Conservation (phyloP, 2,113 vertebrate genomes). For the Dermatemys mawii region DNA sequence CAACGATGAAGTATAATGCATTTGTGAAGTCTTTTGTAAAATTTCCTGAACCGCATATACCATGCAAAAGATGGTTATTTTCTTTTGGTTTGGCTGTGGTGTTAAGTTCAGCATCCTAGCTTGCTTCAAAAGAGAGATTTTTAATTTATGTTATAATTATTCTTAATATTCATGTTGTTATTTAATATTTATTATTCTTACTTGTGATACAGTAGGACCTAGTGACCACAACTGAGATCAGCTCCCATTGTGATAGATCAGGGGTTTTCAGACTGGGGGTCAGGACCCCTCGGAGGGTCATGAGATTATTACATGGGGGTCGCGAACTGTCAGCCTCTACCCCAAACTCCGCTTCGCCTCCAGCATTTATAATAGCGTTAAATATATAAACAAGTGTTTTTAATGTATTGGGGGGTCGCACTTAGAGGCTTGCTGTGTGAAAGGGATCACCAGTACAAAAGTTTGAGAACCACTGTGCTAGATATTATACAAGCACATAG, state of each 20-base stretch:
- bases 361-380: no score
- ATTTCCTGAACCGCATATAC: background rate
- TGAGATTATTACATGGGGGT: no score
- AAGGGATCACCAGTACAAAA: no score
- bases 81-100: background rate
- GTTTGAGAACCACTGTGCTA: accelerated
- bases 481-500: background rate
- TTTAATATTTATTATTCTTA: background rate
- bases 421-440: no score
- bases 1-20: slow-evolving; percentile 43
- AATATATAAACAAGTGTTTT: no score
- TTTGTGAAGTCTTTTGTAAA: slow-evolving; percentile 47
- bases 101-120: background rate
- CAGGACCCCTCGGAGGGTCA: no score
- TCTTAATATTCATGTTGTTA: background rate
- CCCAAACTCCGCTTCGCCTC: no score
- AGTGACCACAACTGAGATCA: background rate
- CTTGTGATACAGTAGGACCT: background rate
- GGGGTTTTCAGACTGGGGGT: no score
- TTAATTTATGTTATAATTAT: background rate
- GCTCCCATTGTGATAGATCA: accelerated
- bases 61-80: background rate
- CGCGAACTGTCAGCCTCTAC: no score
- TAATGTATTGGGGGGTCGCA: no score
- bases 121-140: background rate